A percentile compares a stretch with the other conserved stretches of the same genome.
phyloP scores from a whole-genome alignment of 2,888 invertebrate species.

The Muscina levida region DNA sequence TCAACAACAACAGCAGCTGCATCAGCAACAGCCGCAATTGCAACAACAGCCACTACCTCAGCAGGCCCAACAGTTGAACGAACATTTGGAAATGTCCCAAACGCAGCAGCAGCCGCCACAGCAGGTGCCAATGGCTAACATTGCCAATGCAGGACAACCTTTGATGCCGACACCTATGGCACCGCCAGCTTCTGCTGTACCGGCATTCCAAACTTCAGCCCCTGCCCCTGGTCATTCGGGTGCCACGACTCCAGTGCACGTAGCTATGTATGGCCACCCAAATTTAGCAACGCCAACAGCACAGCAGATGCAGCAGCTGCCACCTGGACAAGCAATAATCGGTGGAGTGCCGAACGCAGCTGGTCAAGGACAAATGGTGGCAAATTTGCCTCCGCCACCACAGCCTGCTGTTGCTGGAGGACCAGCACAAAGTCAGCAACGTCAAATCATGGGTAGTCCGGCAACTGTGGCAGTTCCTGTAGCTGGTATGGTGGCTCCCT shows the following conservation, averaged over 20 bases:
- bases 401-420: slow-evolving; percentile 67
- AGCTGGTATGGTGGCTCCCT: slow-evolving; percentile 61
- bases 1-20: slow-evolving; percentile 67
- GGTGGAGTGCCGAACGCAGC: slow-evolving; percentile 72
- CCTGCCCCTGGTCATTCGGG: slow-evolving; percentile 65
- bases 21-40: slow-evolving; percentile 60
- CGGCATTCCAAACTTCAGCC: slow-evolving; percentile 55
- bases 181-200: slow-evolving; percentile 63
- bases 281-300: slow-evolving; percentile 76
- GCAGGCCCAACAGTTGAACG: slow-evolving; percentile 35
- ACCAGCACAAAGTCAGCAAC: slow-evolving; percentile 71
- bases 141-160: slow-evolving; percentile 45
- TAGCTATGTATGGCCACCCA: slow-evolving; percentile 65
- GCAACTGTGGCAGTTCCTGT: slow-evolving; percentile 64
- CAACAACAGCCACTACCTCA: slow-evolving; percentile 31
- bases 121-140: slow-evolving; percentile 42
- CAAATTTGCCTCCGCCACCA: slow-evolving; percentile 46
- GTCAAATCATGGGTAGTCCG: slow-evolving; percentile 70
- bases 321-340: slow-evolving; percentile 82
- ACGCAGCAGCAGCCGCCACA: slow-evolving; percentile 65
- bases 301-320: slow-evolving; percentile 77
- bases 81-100: slow-evolving; percentile 54
- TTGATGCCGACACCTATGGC: slow-evolving; percentile 58
- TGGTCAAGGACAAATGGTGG: slow-evolving; percentile 61
- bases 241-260: slow-evolving; percentile 74